These are phyloP conservation scores for Phaetusa simplex DNA, from an alignment of 2,113 vertebrate species.

Conservation along the genomic window DNA sequence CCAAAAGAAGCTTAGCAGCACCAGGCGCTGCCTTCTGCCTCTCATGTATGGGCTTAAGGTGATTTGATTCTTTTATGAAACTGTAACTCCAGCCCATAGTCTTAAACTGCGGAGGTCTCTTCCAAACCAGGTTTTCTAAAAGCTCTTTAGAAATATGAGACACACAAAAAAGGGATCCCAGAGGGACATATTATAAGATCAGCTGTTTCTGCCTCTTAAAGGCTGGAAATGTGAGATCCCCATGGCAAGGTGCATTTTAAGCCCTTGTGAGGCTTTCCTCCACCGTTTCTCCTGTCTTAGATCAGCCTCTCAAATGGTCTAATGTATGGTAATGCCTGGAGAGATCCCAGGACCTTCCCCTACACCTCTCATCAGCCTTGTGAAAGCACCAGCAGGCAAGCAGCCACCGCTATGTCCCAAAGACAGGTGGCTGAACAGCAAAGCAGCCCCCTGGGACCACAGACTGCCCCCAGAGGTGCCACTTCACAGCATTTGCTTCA, in stretches of 20 bases:
- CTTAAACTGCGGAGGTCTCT: neutral
- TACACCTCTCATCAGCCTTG: neutral
- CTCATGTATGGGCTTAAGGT: neutral
- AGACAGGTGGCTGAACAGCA: neutral
- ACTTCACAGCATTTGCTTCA: neutral
- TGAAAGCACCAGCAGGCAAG: neutral
- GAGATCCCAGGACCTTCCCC: neutral
- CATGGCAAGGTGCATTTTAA: neutral
- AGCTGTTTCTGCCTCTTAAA: neutral
- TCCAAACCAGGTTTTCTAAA: neutral
- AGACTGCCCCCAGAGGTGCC: neutral
- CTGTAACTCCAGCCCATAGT: neutral
- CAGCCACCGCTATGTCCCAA: neutral
- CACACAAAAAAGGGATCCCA: neutral
- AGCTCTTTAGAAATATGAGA: neutral
- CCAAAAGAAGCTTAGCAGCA: conserved; percentile 14
- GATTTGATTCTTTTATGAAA: neutral
- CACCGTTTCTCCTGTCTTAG: neutral
- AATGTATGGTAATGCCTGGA: neutral
- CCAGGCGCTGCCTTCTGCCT: neutral
- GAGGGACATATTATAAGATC: neutral
- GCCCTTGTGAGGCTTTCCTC: neutral
- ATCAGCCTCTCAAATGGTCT: neutral
- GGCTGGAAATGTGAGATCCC: neutral
- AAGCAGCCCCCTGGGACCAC: neutral